Percentiles rank a stretch among this genome's conserved stretches.
These are phyloP conservation scores for Zoanthus sansibaricus DNA, from an alignment of 92 coral and sea anemone genomes.

Conservation along the genomic window DNA sequence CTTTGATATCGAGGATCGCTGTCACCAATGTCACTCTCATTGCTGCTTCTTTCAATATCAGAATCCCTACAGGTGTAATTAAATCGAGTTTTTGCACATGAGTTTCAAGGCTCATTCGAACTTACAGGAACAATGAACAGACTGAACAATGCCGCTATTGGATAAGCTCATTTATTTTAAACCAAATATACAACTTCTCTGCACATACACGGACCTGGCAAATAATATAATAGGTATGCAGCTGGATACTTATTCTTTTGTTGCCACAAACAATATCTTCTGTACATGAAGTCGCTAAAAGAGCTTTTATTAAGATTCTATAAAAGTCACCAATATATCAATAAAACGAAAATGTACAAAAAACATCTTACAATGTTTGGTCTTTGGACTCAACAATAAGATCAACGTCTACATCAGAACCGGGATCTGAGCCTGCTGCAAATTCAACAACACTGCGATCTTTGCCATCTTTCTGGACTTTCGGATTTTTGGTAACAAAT, in stretches of 20 bases:
- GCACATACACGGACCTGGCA: conserved; percentile 2
- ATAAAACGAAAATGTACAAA: conserved; percentile 1
- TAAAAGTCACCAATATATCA: not conserved
- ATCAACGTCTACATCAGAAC: conserved; percentile 42
- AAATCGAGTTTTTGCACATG: not conserved
- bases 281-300: conserved; percentile 3
- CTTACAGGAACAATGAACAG: not conserved
- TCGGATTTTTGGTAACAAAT: conserved; percentile 50
- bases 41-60: conserved; percentile 42
- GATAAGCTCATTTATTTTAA: conserved; percentile 1
- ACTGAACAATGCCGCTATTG: conserved; percentile 1
- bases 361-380: conserved; percentile 2
- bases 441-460: conserved; percentile 20
- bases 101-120: conserved; percentile 3
- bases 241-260: conserved; percentile 3
- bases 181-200: not conserved
- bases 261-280: not conserved
- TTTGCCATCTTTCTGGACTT: conserved; percentile 11
- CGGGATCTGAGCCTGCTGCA: conserved; percentile 41
- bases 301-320: conserved; percentile 1
- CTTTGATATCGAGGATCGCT: conserved; percentile 1
- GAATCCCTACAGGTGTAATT: conserved; percentile 27
- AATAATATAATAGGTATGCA: conserved; percentile 1
- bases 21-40: conserved; percentile 9
- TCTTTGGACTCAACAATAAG: conserved; percentile 1